phyloP scores from a whole-genome alignment of 2,888 invertebrate genomes.

The Operophtera brumata region DNA sequence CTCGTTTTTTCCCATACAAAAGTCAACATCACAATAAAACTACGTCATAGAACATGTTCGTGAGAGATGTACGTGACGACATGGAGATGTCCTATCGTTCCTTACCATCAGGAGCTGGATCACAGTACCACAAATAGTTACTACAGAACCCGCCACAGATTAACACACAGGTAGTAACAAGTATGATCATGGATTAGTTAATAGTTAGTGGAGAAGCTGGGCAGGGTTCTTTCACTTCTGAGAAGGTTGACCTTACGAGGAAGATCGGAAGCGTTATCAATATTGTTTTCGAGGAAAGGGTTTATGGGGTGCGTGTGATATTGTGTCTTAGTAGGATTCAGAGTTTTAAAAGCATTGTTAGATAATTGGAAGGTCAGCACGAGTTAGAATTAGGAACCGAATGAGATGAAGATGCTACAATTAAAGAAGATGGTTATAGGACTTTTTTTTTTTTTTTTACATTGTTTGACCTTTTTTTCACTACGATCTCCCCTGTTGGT shows the following conservation, averaged over 20 bases:
- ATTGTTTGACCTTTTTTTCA: too few relatives aligned
- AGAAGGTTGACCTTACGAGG: constrained; percentile 41
- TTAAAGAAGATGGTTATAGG: too few relatives aligned
- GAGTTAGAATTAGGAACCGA: too few relatives aligned
- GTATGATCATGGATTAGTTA: neutral
- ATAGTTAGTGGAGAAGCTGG: constrained; percentile 5
- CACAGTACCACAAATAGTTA: neutral
- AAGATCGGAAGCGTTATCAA: constrained; percentile 17
- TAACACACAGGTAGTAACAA: neutral
- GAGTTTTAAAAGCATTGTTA: too few relatives aligned
- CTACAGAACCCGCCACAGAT: constrained; percentile 1
- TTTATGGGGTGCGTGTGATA: neutral
- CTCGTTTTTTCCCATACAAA: constrained; percentile 12
- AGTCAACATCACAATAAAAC: constrained; percentile 19
- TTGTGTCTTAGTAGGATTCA: too few relatives aligned
- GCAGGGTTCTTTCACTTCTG: constrained; percentile 41
- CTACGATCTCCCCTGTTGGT: too few relatives aligned
- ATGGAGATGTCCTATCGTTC: constrained; percentile 45
- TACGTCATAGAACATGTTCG: constrained; percentile 22
- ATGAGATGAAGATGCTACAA: too few relatives aligned
- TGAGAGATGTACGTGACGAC: constrained; percentile 45
- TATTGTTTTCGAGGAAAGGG: constrained; percentile 20
- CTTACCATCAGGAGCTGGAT: constrained; percentile 32
- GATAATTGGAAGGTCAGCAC: too few relatives aligned
- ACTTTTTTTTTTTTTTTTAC: too few relatives aligned